Conservation (phyloP, 2,113 vertebrate species). For the Platichthys flesus region DNA sequence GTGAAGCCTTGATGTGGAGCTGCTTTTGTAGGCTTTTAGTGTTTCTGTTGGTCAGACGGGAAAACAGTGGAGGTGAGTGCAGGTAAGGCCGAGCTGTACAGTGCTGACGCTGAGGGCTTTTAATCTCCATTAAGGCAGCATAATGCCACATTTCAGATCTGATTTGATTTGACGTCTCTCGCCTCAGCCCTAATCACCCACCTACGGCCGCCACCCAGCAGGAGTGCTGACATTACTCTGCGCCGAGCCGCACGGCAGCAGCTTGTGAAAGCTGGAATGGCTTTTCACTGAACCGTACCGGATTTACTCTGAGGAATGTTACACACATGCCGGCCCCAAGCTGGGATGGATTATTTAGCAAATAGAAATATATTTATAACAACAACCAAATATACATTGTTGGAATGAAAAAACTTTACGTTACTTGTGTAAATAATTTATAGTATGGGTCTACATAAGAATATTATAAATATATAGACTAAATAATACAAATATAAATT, state of each 20-base stretch:
- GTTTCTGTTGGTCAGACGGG: slow-evolving; percentile 43
- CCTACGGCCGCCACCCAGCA: slow-evolving; percentile 32
- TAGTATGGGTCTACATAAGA: too few species aligned
- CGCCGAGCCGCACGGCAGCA: neutral
- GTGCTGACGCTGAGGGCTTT: slow-evolving; percentile 59
- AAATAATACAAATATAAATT: too few species aligned
- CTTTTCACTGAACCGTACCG: slow-evolving; percentile 15
- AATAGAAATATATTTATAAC: neutral
- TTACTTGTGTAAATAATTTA: too few species aligned
- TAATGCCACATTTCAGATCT: slow-evolving; percentile 64
- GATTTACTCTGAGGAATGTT: slow-evolving; percentile 2
- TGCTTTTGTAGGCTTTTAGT: slow-evolving; percentile 53
- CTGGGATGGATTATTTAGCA: neutral
- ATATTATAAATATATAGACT: neutral
- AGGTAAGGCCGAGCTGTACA: slow-evolving; percentile 21
- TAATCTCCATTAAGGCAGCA: slow-evolving; percentile 72
- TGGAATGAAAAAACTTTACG: neutral
- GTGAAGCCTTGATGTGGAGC: slow-evolving; percentile 23
- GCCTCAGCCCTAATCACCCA: slow-evolving; percentile 43
- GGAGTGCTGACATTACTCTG: slow-evolving; percentile 45
- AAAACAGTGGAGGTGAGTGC: slow-evolving; percentile 36
- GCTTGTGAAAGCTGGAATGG: slow-evolving; percentile 18
- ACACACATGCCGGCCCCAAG: neutral
- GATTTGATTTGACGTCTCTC: slow-evolving; percentile 71
- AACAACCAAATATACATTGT: neutral